Conservation (phyloP, 2,797 vertebrate species). For the Leucoraja ocellata region DNA sequence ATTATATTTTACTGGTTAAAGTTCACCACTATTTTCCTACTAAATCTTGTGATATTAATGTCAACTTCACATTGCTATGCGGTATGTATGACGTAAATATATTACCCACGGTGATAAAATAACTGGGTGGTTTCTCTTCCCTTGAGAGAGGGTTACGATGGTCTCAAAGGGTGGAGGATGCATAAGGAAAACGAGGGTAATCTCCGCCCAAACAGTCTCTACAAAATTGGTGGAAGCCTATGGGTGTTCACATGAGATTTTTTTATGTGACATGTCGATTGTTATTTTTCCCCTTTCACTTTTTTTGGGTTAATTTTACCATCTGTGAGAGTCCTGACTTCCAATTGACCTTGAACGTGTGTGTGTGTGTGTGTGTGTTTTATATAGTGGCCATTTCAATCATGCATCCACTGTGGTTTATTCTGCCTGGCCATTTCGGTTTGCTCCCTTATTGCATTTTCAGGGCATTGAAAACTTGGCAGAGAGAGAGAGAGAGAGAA, state of each 20-base stretch:
- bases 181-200: slow-evolving; percentile 56
- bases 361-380: background rate
- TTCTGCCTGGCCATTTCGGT: slow-evolving; percentile 31
- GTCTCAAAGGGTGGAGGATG: slow-evolving; percentile 66
- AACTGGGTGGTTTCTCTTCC: slow-evolving; percentile 64
- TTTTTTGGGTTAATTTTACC: slow-evolving; percentile 49
- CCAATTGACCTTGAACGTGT: slow-evolving; percentile 55
- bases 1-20: slow-evolving; percentile 53
- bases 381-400: slow-evolving; percentile 47
- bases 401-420: slow-evolving; percentile 40
- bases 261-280: slow-evolving; percentile 63
- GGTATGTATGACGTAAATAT: slow-evolving; percentile 75
- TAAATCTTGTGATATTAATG: slow-evolving; percentile 74
- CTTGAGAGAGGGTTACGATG: slow-evolving; percentile 45
- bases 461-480: slow-evolving; percentile 48
- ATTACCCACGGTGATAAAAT: slow-evolving; percentile 61
- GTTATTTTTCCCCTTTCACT: slow-evolving; percentile 56
- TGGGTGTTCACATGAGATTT: slow-evolving; percentile 59
- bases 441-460: slow-evolving; percentile 46
- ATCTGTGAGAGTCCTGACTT: slow-evolving; percentile 58
- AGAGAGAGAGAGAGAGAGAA: no score
- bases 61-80: slow-evolving; percentile 63
- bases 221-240: slow-evolving; percentile 66
- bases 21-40: slow-evolving; percentile 72
- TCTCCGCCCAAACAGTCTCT: slow-evolving; percentile 58